Percentiles rank a stretch among this genome's conserved stretches.
Evolutionary conservation across 2,888 invertebrate species (phyloP).

Genomic region (Tanaodytes sp.): DNA sequence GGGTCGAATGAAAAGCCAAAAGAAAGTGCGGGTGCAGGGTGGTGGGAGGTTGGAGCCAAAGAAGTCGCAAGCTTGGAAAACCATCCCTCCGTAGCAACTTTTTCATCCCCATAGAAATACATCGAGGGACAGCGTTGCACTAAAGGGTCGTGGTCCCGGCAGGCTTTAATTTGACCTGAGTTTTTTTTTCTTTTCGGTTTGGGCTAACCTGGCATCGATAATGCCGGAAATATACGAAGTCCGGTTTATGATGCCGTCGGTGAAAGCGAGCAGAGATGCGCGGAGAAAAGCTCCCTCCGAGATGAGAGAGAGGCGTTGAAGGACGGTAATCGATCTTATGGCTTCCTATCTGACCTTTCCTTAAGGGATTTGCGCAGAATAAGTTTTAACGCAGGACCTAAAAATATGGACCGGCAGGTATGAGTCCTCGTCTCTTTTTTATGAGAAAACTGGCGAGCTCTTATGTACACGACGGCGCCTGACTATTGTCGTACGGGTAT

Average conservation of each 20-base stretch:
- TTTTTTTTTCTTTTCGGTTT: constrained; percentile 2
- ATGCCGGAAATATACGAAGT: constrained; percentile 43
- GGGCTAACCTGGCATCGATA: constrained; percentile 23
- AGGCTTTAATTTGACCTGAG: constrained; percentile 17
- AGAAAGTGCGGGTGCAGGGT: too few species aligned
- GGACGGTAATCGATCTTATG: constrained; percentile 56
- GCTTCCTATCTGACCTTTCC: constrained; percentile 46
- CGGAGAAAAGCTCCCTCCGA: constrained; percentile 42
- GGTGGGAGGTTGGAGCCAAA: too few species aligned
- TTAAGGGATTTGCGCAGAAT: constrained; percentile 49
- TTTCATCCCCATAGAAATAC: constrained; percentile 1
- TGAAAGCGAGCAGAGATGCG: constrained; percentile 39
- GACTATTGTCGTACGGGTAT: too few species aligned
- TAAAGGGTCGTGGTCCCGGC: neutral
- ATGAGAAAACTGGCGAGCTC: too few species aligned
- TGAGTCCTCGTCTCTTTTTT: constrained; percentile 47
- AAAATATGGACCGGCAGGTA: constrained; percentile 52
- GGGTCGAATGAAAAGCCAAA: too few species aligned
- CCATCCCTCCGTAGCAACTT: constrained; percentile 17
- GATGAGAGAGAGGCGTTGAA: too few species aligned
- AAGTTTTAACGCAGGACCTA: constrained; percentile 49
- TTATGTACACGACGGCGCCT: too few species aligned
- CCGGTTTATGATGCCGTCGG: constrained; percentile 39
- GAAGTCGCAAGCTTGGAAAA: constrained; percentile 12
- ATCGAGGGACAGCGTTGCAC: too few species aligned